Evolutionary conservation across 2,113 vertebrate genomes (phyloP).

Genomic region (Puffinus mauretanicus): DNA sequence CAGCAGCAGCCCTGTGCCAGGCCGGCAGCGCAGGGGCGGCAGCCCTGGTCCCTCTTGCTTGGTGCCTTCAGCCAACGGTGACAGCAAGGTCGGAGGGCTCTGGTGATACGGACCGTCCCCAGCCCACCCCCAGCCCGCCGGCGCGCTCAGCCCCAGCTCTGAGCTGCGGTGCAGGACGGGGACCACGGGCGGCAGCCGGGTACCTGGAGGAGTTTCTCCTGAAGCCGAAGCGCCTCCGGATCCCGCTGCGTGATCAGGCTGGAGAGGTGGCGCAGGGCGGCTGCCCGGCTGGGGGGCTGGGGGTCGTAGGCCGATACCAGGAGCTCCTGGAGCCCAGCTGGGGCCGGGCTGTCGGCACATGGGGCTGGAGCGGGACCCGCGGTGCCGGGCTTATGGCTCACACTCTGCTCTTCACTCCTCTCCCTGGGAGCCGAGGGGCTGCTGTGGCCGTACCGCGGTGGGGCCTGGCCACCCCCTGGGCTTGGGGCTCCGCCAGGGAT

Average conservation of each 20-base stretch:
- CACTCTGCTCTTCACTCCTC: neutral
- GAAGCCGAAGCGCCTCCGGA: conserved; percentile 62
- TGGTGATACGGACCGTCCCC: rapidly evolving
- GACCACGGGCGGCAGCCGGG: rapidly evolving
- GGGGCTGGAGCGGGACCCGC: rapidly evolving
- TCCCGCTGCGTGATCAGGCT: conserved; percentile 69
- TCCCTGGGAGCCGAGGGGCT: neutral
- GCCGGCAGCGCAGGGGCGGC: rapidly evolving
- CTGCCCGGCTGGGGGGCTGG: conserved; percentile 80
- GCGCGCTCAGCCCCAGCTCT: neutral
- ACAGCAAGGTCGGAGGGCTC: neutral
- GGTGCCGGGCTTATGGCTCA: rapidly evolving
- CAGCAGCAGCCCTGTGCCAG: neutral
- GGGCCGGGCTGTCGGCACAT: rapidly evolving
- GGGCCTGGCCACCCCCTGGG: rapidly evolving
- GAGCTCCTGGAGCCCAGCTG: conserved; percentile 53
- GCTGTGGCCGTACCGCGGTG: rapidly evolving
- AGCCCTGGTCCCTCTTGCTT: neutral
- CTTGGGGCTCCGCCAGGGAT: rapidly evolving
- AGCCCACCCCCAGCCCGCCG: rapidly evolving
- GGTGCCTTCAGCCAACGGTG: neutral
- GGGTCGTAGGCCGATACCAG: conserved; percentile 84
- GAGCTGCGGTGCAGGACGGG: rapidly evolving
- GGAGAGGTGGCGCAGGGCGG: conserved; percentile 80
- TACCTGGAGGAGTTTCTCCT: conserved; percentile 86